Percentiles rank a stretch among this genome's conserved stretches.
Conservation (phyloP, 2,113 vertebrate genomes). For the Cynocephalus volans region DNA sequence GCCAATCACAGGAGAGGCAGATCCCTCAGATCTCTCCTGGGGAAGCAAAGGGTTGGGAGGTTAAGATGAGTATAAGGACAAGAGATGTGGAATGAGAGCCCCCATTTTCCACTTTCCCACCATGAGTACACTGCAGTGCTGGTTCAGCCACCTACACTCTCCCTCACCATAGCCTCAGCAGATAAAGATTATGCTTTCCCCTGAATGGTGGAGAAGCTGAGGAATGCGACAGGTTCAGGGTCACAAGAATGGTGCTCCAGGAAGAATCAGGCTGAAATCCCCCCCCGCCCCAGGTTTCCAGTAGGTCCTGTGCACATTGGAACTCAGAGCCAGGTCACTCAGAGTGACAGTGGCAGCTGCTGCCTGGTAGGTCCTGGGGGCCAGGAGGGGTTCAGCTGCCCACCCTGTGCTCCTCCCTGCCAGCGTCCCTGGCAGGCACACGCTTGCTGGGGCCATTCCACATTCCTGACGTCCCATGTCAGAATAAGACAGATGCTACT, state of each 20-base stretch:
- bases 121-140: not conserved
- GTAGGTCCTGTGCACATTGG: not conserved
- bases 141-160: not conserved
- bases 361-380: not conserved
- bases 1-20: not conserved
- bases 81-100: not conserved
- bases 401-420: not conserved
- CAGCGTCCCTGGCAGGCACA: constrained; percentile 53
- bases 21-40: not conserved
- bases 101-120: not conserved
- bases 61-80: not conserved
- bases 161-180: not conserved
- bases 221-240: not conserved
- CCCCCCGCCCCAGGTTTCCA: not conserved
- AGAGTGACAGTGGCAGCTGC: constrained; percentile 75
- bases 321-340: constrained; percentile 32
- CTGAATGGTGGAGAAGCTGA: not conserved
- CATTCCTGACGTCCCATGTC: constrained; percentile 78
- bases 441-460: not conserved
- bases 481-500: constrained; percentile 78
- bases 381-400: not conserved
- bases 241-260: not conserved
- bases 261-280: not conserved
- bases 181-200: not conserved
- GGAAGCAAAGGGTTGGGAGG: not conserved